Conservation (phyloP, 2,797 vertebrate species). For the Helarctos malayanus region DNA sequence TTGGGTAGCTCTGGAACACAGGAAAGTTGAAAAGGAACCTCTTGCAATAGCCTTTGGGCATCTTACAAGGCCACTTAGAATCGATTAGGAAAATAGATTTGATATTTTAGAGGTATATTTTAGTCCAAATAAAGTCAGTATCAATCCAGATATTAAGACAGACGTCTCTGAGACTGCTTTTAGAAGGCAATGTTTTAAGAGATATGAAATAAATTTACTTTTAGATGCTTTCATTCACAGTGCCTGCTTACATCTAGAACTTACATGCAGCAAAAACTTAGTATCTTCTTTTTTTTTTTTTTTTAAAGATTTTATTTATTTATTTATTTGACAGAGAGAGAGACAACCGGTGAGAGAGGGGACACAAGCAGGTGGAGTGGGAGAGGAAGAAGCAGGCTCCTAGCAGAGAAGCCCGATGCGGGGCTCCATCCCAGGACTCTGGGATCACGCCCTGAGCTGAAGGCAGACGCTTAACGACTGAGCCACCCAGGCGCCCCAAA, state of each 20-base stretch:
- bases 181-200: conserved; percentile 12
- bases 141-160: neutral
- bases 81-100: neutral
- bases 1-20: neutral
- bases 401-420: no score
- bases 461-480: no score
- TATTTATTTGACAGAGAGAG: no score
- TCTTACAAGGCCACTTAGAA: neutral
- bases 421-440: no score
- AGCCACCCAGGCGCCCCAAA: no score
- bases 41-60: neutral
- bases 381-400: no score
- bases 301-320: no score
- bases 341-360: no score
- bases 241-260: neutral
- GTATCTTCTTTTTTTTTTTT: no score
- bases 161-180: neutral
- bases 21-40: conserved; percentile 16
- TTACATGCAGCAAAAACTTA: conserved; percentile 23
- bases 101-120: conserved; percentile 36
- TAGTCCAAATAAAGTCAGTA: neutral
- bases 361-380: no score
- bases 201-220: neutral
- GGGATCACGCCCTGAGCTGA: no score
- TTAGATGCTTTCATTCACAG: conserved; percentile 27